Conservation (phyloP, 2,113 vertebrate species). For the Tragelaphus scriptus region DNA sequence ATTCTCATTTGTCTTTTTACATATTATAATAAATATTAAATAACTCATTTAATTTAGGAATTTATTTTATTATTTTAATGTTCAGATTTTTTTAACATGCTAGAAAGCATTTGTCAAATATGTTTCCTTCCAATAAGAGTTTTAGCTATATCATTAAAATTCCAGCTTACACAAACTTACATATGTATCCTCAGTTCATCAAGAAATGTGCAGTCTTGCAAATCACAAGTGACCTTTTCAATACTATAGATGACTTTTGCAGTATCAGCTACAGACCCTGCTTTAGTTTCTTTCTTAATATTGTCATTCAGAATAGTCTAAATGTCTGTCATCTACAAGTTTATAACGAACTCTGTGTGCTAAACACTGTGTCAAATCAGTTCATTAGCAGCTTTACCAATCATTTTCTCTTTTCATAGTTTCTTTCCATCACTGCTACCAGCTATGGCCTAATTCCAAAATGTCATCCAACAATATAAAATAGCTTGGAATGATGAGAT, state of each 20-base stretch:
- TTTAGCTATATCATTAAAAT: background rate
- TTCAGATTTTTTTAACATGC: background rate
- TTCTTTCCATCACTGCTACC: constrained; percentile 45
- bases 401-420: background rate
- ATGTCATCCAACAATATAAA: constrained; percentile 45
- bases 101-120: background rate
- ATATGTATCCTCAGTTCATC: background rate
- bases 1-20: background rate
- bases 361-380: constrained; percentile 29
- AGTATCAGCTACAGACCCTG: constrained; percentile 1
- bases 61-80: background rate
- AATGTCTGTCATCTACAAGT: constrained; percentile 3
- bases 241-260: background rate
- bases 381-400: constrained; percentile 26
- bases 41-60: background rate
- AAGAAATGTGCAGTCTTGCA: background rate
- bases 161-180: background rate
- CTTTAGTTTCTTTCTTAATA: constrained; percentile 17
- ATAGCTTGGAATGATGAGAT: constrained; percentile 63
- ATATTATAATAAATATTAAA: background rate
- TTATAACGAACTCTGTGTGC: constrained; percentile 22
- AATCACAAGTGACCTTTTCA: constrained; percentile 11
- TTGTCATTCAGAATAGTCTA: background rate
- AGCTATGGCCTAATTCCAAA: constrained; percentile 75
- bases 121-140: background rate